Evolutionary conservation across 2,888 invertebrate species (phyloP), one percentile per base, ranked within the genome.

Genomic region (Magallana nippona): DNA sequence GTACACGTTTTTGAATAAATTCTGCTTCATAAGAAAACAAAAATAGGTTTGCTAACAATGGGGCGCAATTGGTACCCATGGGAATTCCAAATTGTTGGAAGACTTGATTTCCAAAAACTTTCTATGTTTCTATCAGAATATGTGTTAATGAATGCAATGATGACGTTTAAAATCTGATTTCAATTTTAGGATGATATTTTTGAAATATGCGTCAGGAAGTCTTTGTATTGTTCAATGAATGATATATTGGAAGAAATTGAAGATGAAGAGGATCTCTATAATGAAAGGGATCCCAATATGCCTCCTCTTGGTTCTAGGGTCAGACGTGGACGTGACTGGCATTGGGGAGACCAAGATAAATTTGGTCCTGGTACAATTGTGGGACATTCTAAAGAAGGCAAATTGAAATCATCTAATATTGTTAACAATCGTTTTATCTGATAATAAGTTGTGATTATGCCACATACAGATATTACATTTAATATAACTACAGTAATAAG

Each of bases 241-340:
- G 15, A 17, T n/a, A n/a, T n/a, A 8, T n/a, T 60, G n/a, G n/a
- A n/a, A 8, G 60, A 60, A 15, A 8, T n/a, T 10, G 15, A 17
- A 8, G 15, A 15, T 60, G 88, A 84, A 83, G 85, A 55, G 82
- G 86, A 22, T 81, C 83, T 17, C 87, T 89, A n/a, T 87, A 87
- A 55, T 87, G 89, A 62, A 91, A 90, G 63, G 86, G 85, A 56
- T 85, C 87, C 0, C 85, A 83, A 55, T 88, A 91, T 60, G 90
- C 88, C 13, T 84, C 90, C 71, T 27, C 27, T 71, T 2, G 71
- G 71, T 27, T 10, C 22, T 0, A 71, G 71, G 27, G 71, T 71
- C 15, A 71, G 32, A 15, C 19, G 71, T 22, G 71, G 71, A 1
- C 71, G 27, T 15, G 27, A 27, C 32, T 71, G 71, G 71, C 22